Evolutionary conservation across 2,797 vertebrate genomes (phyloP).

Genomic region (Microcaecilia unicolor): DNA sequence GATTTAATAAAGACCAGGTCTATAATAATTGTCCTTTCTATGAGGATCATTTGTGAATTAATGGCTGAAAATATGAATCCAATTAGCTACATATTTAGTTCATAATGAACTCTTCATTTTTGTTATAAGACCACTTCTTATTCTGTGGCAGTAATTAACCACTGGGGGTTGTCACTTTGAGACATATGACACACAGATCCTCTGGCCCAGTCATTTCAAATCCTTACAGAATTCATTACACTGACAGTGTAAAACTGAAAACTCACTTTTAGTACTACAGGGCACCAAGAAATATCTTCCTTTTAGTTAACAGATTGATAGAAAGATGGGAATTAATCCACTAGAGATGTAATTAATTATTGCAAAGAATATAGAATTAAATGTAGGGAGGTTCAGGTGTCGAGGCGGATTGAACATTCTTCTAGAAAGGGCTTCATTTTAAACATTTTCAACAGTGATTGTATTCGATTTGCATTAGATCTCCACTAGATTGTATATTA

Average conservation of each 20-base stretch:
- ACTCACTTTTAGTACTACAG: constrained; percentile 49
- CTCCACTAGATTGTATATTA: no score
- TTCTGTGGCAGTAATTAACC: constrained; percentile 66
- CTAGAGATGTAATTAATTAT: constrained; percentile 40
- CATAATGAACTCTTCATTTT: constrained; percentile 64
- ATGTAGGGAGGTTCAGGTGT: constrained; percentile 10
- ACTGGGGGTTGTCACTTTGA: constrained; percentile 67
- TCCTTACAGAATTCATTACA: constrained; percentile 63
- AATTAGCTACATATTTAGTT: constrained; percentile 67
- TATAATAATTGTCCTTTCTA: no score
- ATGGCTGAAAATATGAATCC: constrained; percentile 45
- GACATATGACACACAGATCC: constrained; percentile 56
- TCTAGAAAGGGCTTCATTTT: no score
- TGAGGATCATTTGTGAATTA: constrained; percentile 39
- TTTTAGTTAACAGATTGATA: constrained; percentile 45
- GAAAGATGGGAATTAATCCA: constrained; percentile 29
- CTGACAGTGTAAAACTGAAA: constrained; percentile 60
- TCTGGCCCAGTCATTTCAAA: constrained; percentile 52
- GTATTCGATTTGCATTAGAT: no score
- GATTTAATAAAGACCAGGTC: no score
- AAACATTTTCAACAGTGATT: no score
- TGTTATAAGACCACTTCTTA: constrained; percentile 55
- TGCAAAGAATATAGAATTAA: constrained; percentile 22
- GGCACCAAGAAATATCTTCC: constrained; percentile 32
- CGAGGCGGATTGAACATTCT: not conserved